phyloP scores from a whole-genome alignment of 1,140 invertebrate species.

The Bombus pyrosoma region DNA sequence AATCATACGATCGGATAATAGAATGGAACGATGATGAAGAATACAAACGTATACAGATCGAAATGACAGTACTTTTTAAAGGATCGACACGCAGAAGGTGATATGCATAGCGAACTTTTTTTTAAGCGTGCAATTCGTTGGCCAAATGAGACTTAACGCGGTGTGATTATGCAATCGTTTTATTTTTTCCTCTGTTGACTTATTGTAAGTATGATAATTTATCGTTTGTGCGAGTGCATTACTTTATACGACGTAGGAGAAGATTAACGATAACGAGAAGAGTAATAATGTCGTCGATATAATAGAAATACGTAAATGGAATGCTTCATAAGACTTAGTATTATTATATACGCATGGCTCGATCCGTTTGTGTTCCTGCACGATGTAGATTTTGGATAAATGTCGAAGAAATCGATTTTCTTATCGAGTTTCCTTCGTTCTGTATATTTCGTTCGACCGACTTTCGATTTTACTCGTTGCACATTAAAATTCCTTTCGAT shows the following conservation, averaged over 20 bases:
- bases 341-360: constrained; percentile 41
- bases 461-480: too few species aligned
- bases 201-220: constrained; percentile 65
- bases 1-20: too few species aligned
- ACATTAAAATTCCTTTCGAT: too few species aligned
- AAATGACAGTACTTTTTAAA: constrained; percentile 55
- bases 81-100: constrained; percentile 11
- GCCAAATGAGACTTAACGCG: constrained; percentile 59
- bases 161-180: constrained; percentile 51
- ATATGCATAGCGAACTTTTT: constrained; percentile 26
- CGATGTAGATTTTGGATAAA: not conserved
- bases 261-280: constrained; percentile 23
- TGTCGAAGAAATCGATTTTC: not conserved
- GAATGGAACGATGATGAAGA: not conserved
- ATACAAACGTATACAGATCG: not conserved
- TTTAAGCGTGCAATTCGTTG: constrained; percentile 61
- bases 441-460: too few species aligned
- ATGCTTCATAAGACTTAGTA: constrained; percentile 59
- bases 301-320: constrained; percentile 32
- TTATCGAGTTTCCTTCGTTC: too few species aligned
- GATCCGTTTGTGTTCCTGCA: not conserved
- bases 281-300: constrained; percentile 38
- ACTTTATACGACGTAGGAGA: constrained; percentile 47
- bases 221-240: constrained; percentile 50
- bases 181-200: constrained; percentile 53